phyloP scores from a whole-genome alignment of 37 sponge, comb jelly and placozoan species.

The Beroe forskalii region DNA sequence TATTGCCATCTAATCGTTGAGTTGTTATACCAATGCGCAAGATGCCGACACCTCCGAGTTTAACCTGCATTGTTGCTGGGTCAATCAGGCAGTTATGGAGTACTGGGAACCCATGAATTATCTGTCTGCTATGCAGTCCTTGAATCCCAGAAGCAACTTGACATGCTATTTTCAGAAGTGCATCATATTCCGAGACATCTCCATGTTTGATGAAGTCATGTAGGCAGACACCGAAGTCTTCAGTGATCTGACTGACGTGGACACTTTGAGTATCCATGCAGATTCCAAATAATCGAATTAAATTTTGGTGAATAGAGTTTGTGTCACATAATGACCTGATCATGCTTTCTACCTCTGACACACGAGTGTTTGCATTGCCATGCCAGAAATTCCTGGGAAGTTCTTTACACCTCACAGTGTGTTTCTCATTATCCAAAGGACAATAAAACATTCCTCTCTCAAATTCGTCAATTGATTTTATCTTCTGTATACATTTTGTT shows the following conservation, averaged over 20 bases:
- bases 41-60: conserved; percentile 32
- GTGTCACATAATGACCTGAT: conserved; percentile 11
- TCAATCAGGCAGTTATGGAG: conserved; percentile 53
- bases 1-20: conserved; percentile 7
- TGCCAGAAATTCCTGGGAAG: conserved; percentile 47
- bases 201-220: not conserved
- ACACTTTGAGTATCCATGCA: conserved; percentile 23
- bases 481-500: not conserved
- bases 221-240: conserved; percentile 31
- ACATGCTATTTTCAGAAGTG: conserved; percentile 10
- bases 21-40: conserved; percentile 11
- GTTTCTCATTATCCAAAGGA: not conserved
- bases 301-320: conserved; percentile 20
- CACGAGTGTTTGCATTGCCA: conserved; percentile 13
- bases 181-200: conserved; percentile 1
- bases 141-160: conserved; percentile 24
- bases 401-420: not conserved
- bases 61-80: not conserved
- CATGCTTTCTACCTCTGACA: not conserved
- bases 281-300: conserved; percentile 25
- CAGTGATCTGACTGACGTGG: conserved; percentile 8
- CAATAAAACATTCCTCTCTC: conserved; percentile 12
- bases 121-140: conserved; percentile 8
- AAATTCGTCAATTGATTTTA: not conserved
- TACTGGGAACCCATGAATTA: conserved; percentile 62